Percentiles rank a stretch among this genome's conserved stretches.
These are phyloP conservation scores for Sarcophaga carnaria DNA, from an alignment of 2,888 invertebrate genomes.

Conservation along the genomic window DNA sequence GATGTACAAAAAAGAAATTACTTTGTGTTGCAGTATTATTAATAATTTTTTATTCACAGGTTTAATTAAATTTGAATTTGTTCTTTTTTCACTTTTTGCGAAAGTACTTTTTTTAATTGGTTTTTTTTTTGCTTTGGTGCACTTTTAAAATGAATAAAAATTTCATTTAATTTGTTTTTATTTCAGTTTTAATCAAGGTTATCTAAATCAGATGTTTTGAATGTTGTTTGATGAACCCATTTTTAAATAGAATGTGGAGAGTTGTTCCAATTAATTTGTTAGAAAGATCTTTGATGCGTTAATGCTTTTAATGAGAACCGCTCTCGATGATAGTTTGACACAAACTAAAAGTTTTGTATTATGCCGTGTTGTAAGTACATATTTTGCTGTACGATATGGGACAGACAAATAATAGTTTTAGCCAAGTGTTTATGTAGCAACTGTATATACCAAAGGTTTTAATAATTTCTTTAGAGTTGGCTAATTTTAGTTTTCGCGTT, in stretches of 20 bases:
- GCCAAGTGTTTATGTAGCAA: not conserved
- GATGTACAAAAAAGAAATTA: slow-evolving; percentile 12
- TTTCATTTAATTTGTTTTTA: not conserved
- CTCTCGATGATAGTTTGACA: slow-evolving; percentile 57
- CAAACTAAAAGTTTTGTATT: slow-evolving; percentile 53
- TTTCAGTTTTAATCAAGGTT: slow-evolving; percentile 40
- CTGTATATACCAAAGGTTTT: not conserved
- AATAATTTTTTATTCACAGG: not conserved
- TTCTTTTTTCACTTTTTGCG: not conserved
- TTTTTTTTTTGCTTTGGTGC: too few relatives aligned
- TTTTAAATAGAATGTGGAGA: not conserved
- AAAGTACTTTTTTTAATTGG: not conserved
- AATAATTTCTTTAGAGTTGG: too few relatives aligned
- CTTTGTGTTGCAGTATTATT: slow-evolving; percentile 45
- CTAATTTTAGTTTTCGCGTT: too few relatives aligned
- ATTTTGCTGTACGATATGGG: slow-evolving; percentile 27
- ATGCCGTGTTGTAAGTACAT: slow-evolving; percentile 51
- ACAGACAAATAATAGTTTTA: not conserved
- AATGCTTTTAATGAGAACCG: slow-evolving; percentile 45
- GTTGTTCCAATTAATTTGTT: slow-evolving; percentile 11
- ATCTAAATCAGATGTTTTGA: slow-evolving; percentile 3
- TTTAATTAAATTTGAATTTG: slow-evolving; percentile 13
- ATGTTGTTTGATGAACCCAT: not conserved
- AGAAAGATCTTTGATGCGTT: slow-evolving; percentile 45
- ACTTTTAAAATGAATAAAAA: not conserved